phyloP scores from a whole-genome alignment of 2,888 invertebrate genomes.

The Nemurella pictetii region DNA sequence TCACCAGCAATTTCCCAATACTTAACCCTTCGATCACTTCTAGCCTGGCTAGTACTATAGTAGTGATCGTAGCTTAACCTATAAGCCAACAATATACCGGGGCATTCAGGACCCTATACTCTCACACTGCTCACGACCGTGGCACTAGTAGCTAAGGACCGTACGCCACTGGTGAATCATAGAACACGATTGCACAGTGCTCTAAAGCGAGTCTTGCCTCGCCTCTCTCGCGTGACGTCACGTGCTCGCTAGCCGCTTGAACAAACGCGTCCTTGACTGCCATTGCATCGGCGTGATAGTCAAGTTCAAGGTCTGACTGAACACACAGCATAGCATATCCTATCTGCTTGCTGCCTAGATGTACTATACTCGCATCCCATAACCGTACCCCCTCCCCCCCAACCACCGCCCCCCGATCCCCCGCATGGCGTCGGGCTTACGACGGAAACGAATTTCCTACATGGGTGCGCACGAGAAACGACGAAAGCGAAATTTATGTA shows the following conservation, averaged over 20 bases:
- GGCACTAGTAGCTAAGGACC: neutral
- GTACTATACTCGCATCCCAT: neutral
- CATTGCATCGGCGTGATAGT: slow-evolving; percentile 42
- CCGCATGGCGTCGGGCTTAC: neutral
- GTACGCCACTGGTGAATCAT: neutral
- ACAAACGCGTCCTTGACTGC: slow-evolving; percentile 36
- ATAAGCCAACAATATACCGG: too few species aligned
- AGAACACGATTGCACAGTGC: too few species aligned
- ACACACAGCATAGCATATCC: slow-evolving; percentile 42
- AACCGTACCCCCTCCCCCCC: too few species aligned
- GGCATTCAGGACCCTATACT: too few species aligned
- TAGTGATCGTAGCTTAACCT: too few species aligned
- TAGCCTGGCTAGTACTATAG: too few species aligned
- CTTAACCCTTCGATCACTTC: too few species aligned
- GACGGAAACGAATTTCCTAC: neutral
- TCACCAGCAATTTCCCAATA: too few species aligned
- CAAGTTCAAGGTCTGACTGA: slow-evolving; percentile 55
- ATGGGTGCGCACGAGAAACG: neutral
- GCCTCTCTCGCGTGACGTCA: neutral
- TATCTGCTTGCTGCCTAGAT: neutral
- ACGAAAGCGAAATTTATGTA: neutral
- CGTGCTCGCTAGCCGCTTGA: neutral
- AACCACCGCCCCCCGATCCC: too few species aligned
- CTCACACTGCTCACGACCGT: too few species aligned
- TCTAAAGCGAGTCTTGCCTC: neutral